phyloP scores from a whole-genome alignment of 2,888 invertebrate species.

The Julus scanicus region DNA sequence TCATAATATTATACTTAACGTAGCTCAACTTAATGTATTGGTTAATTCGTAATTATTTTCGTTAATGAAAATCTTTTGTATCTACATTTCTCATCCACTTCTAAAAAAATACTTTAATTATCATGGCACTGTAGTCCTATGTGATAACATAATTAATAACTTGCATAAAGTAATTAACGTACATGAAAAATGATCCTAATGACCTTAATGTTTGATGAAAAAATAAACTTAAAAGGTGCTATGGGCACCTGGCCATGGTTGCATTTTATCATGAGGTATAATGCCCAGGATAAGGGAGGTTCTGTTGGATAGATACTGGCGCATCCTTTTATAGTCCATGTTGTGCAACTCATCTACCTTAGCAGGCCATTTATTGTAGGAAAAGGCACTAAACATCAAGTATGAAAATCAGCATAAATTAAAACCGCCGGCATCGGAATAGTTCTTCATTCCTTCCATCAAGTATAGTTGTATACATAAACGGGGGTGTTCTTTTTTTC shows the following conservation, averaged over 20 bases:
- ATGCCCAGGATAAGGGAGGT: background rate
- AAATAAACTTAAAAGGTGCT: no score
- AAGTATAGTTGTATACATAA: background rate
- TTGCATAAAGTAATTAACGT: background rate
- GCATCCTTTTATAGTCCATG: conserved; percentile 4
- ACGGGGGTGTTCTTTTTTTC: conserved; percentile 26
- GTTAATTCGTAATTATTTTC: no score
- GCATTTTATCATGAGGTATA: background rate
- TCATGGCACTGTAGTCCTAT: background rate
- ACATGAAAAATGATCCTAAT: no score
- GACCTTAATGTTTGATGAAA: no score
- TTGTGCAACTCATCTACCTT: conserved; percentile 10
- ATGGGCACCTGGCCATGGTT: background rate
- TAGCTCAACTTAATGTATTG: no score
- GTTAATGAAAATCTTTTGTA: no score
- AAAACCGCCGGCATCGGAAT: conserved; percentile 21
- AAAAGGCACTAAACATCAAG: conserved; percentile 26
- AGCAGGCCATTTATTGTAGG: conserved; percentile 33
- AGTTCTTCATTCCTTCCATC: conserved; percentile 27
- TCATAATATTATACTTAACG: no score
- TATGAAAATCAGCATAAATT: conserved; percentile 16
- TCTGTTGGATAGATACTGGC: conserved; percentile 4
- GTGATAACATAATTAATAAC: no score
- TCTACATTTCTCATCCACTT: no score
- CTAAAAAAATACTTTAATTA: no score